Conservation (phyloP, 1,140 invertebrate species). For the Ditylenchus dipsaci region DNA sequence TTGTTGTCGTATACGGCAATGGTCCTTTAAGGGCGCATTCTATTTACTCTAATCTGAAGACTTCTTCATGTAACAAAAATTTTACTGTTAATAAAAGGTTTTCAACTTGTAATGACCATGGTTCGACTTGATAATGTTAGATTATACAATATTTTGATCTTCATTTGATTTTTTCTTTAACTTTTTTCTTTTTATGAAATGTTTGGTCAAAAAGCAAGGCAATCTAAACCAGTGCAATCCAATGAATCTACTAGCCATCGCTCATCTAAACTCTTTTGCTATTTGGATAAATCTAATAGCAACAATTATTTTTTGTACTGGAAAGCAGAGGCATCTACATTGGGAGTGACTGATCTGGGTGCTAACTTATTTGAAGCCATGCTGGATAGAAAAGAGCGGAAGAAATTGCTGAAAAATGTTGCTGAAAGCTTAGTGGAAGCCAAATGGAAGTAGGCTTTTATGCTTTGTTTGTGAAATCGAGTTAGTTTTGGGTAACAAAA, state of each 20-base stretch:
- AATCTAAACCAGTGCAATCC: neutral
- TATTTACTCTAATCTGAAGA: too few relatives aligned
- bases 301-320: slow-evolving; percentile 18
- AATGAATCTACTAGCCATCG: neutral
- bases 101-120: too few relatives aligned
- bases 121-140: too few relatives aligned
- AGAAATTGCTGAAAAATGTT: slow-evolving; percentile 21
- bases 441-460: slow-evolving; percentile 13
- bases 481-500: neutral
- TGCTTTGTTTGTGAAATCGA: neutral
- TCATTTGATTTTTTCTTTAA: neutral
- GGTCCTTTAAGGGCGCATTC: too few relatives aligned
- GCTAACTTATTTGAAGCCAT: slow-evolving; percentile 1
- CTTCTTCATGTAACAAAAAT: too few relatives aligned
- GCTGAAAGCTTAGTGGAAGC: slow-evolving; percentile 14
- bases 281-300: neutral
- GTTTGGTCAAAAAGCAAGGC: neutral
- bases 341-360: slow-evolving; percentile 16
- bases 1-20: too few relatives aligned
- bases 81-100: too few relatives aligned
- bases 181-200: neutral
- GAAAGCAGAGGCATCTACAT: slow-evolving; percentile 1
- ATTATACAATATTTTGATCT: neutral
- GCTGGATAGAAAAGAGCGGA: slow-evolving; percentile 11
- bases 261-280: neutral